Conservation (phyloP, 2,113 vertebrate genomes). For the Smithornis capensis region DNA sequence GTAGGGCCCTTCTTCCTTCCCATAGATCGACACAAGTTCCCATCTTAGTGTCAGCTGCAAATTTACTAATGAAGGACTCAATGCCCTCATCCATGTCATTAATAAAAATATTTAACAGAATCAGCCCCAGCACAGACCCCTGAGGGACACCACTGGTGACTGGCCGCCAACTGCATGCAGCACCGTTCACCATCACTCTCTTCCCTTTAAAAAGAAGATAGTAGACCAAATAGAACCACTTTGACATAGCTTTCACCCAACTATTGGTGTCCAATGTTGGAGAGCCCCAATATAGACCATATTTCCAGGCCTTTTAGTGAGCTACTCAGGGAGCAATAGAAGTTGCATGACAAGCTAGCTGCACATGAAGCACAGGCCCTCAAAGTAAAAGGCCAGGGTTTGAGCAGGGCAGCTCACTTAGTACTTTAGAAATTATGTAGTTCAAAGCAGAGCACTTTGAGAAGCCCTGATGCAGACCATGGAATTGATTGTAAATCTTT, state of each 20-base stretch:
- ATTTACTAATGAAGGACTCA: too few species aligned
- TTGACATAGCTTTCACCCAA: neutral
- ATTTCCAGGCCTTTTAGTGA: neutral
- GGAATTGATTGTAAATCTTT: neutral
- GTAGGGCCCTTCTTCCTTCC: too few species aligned
- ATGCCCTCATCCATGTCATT: too few species aligned
- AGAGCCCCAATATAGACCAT: fast-evolving
- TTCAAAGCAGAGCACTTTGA: neutral
- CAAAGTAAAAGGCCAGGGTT: neutral
- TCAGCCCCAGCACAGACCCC: too few species aligned
- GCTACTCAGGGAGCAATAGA: neutral
- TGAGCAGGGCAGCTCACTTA: neutral
- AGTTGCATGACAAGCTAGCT: neutral
- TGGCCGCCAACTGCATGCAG: too few species aligned
- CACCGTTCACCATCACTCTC: too few species aligned
- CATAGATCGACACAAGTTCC: too few species aligned
- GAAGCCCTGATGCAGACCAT: neutral
- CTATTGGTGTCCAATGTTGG: neutral
- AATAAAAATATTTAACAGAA: too few species aligned
- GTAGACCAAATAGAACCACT: neutral
- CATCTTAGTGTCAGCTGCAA: too few species aligned
- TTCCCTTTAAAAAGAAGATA: neutral
- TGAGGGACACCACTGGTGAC: too few species aligned
- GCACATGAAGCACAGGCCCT: neutral
- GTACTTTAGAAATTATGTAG: neutral